Evolutionary conservation across 2,888 invertebrate species (phyloP).

Genomic region (Automeris io): DNA sequence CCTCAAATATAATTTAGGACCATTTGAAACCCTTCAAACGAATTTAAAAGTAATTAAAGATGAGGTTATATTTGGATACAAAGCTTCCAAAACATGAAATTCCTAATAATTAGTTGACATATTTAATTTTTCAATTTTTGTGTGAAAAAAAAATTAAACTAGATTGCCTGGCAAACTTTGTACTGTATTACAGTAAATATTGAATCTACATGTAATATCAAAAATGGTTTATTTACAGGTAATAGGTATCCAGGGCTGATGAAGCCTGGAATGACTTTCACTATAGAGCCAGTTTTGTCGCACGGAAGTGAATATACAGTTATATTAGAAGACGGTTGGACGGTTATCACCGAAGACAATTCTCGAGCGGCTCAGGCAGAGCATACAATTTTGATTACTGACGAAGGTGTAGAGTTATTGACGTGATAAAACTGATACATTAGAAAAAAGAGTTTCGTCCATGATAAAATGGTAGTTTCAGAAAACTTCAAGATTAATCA

Average conservation of each 20-base stretch:
- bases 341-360: slow-evolving; percentile 88
- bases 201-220: background rate
- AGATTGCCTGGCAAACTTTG: too few species aligned
- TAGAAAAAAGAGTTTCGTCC: background rate
- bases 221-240: slow-evolving; percentile 60
- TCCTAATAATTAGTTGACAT: too few species aligned
- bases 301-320: slow-evolving; percentile 83
- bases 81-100: too few species aligned
- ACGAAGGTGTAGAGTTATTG: slow-evolving; percentile 85
- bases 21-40: too few species aligned
- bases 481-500: too few species aligned
- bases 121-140: too few species aligned
- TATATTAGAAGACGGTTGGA: slow-evolving; percentile 94
- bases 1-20: too few species aligned
- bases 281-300: slow-evolving; percentile 92
- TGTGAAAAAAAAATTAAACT: too few species aligned
- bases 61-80: too few species aligned
- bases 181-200: background rate
- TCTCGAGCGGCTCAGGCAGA: slow-evolving; percentile 93
- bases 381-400: slow-evolving; percentile 92
- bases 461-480: too few species aligned
- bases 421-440: slow-evolving; percentile 63
- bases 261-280: slow-evolving; percentile 95
- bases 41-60: too few species aligned
- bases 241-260: slow-evolving; percentile 83